These are phyloP conservation scores for Pocota personata DNA, from an alignment of 2,888 invertebrate genomes.

Conservation along the genomic window DNA sequence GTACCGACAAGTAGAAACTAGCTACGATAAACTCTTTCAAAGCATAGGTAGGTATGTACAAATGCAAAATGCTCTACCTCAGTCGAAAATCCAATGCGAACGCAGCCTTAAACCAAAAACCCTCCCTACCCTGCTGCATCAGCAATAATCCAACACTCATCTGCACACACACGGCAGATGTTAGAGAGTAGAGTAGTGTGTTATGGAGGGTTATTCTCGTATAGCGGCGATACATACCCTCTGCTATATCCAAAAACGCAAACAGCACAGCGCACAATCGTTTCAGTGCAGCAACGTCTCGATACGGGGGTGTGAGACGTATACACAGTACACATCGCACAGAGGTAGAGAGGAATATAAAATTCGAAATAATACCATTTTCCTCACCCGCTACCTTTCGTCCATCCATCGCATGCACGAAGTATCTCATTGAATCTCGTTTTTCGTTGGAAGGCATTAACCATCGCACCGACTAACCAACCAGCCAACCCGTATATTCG, in stretches of 20 bases:
- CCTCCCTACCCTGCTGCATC: constrained; percentile 41
- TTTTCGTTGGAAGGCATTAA: constrained; percentile 71
- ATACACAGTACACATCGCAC: constrained; percentile 25
- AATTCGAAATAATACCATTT: constrained; percentile 68
- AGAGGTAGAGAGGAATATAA: constrained; percentile 60
- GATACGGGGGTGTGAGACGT: constrained; percentile 44
- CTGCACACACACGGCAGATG: constrained; percentile 59
- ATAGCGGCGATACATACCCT: constrained; percentile 40
- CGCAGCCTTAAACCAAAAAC: constrained; percentile 41
- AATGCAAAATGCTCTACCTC: not conserved
- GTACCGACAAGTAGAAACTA: too few relatives aligned
- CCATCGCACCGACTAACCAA: constrained; percentile 56
- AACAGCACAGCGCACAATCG: constrained; percentile 69
- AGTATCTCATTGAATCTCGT: constrained; percentile 71
- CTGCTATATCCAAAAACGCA: constrained; percentile 49
- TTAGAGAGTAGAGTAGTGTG: constrained; percentile 25
- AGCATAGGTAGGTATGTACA: too few relatives aligned
- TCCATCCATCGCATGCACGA: constrained; percentile 35
- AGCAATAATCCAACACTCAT: constrained; percentile 62
- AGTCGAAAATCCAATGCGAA: constrained; percentile 28
- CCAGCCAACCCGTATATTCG: constrained; percentile 35
- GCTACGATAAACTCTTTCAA: too few relatives aligned
- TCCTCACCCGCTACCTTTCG: constrained; percentile 19
- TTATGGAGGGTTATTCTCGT: constrained; percentile 60
- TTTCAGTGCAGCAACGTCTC: constrained; percentile 47